These are phyloP conservation scores for Mobula birostris DNA, from an alignment of 2,113 vertebrate species.

Conservation along the genomic window DNA sequence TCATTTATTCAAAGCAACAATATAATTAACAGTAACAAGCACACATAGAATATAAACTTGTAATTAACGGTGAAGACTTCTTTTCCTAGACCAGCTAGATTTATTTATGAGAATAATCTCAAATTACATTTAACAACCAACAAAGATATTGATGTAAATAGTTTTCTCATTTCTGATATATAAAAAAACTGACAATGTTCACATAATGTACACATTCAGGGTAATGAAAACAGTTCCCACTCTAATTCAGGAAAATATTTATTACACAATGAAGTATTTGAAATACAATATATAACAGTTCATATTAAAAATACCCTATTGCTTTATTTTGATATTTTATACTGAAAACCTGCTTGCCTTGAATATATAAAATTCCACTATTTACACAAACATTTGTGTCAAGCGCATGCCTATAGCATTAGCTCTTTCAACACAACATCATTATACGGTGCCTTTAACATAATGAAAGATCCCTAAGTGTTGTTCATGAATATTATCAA, in stretches of 20 bases:
- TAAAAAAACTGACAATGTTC: background rate
- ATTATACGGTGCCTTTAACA: too few relatives aligned
- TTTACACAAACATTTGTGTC: background rate
- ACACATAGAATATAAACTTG: background rate
- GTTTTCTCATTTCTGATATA: conserved; percentile 1
- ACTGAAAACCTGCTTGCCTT: background rate
- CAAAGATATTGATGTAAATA: conserved; percentile 16
- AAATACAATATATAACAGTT: background rate
- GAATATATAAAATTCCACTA: background rate
- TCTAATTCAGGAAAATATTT: conserved; percentile 15
- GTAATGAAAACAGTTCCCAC: background rate
- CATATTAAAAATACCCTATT: conserved; percentile 22
- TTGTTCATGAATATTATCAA: too few relatives aligned
- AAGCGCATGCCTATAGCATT: background rate
- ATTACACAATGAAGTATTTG: background rate
- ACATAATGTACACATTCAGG: conserved; percentile 18
- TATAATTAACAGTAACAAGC: background rate
- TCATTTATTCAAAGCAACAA: background rate
- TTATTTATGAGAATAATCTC: background rate
- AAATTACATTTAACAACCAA: background rate
- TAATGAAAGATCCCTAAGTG: too few relatives aligned
- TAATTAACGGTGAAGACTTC: background rate
- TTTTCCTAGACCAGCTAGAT: conserved; percentile 37
- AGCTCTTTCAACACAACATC: background rate
- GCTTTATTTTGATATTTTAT: conserved; percentile 32